Percentiles rank a stretch among this genome's conserved stretches.
These are phyloP conservation scores for Plecturocebus donacophilus DNA, from an alignment of 2,113 vertebrate species.

Conservation along the genomic window DNA sequence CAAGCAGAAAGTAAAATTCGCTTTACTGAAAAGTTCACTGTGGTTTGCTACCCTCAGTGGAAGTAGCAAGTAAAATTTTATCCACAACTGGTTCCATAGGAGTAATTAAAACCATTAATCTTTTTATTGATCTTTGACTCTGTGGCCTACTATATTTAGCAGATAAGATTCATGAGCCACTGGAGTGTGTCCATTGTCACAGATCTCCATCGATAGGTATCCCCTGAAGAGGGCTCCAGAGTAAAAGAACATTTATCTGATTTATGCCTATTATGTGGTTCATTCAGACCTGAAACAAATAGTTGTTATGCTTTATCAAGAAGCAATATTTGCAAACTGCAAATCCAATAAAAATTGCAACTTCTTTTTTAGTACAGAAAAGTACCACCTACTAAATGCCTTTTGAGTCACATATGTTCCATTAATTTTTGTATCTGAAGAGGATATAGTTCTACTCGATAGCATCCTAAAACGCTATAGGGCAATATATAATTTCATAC, in stretches of 20 bases:
- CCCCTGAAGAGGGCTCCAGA: constrained; percentile 43
- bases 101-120: constrained; percentile 84
- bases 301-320: constrained; percentile 62
- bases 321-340: constrained; percentile 37
- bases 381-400: not conserved
- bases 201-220: constrained; percentile 58
- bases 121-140: constrained; percentile 74
- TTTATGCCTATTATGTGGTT: constrained; percentile 49
- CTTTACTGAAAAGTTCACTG: constrained; percentile 71
- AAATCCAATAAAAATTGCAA: constrained; percentile 52
- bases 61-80: constrained; percentile 76
- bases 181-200: constrained; percentile 64
- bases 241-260: constrained; percentile 60
- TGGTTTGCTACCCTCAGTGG: constrained; percentile 69
- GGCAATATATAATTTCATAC: constrained; percentile 56
- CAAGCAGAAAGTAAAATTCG: constrained; percentile 82
- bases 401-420: constrained; percentile 34
- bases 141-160: constrained; percentile 61
- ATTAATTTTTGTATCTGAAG: constrained; percentile 50
- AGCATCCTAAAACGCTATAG: constrained; percentile 17
- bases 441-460: not conserved
- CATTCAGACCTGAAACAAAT: constrained; percentile 66
- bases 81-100: constrained; percentile 74
- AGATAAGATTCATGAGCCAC: constrained; percentile 72
- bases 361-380: constrained; percentile 28